Evolutionary conservation across 2,113 vertebrate species (phyloP), one percentile per base, ranked within the genome.

Genomic region (Prunella fulvescens): DNA sequence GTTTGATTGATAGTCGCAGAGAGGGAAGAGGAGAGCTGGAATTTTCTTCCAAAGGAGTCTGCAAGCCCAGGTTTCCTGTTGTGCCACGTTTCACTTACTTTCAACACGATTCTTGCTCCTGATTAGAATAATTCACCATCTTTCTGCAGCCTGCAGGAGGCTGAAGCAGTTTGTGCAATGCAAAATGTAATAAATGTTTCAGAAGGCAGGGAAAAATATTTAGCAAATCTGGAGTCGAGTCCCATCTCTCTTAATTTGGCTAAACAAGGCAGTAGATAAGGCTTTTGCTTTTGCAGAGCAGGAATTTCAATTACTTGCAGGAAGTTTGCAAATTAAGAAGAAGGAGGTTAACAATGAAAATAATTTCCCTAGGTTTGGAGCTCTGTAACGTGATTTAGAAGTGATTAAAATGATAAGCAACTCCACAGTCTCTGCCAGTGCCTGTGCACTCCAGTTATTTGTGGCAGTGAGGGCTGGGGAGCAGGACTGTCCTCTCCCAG

Each of bases 241-340:
- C 77, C 88, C 73, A 61, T 91, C 69, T 94, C 92, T 94, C 85
- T 69, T 90, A 60, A 93, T 97, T 72, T 87, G 91, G 24, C 92
- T 78, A 67, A 96, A 82, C 69, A 81, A 92, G 89, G 88, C 6
- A 0, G 69, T 19, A 88, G 95, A 94, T 95, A 91, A 95, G 71
- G 42, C 81, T 86, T 51, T 80, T 11, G 24, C 86, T 95, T 83
- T 88, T 74, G 95, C 70, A n/a, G 73, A 95, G 96, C 93, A 73
- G 83, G 91, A 81, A 84, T 95, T 96, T 74, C 94, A 97, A 84
- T 97, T 95, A 92, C 94, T 96, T 54, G 17, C 89, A 76, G 74
- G 96, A 94, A 95, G 84, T 94, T 94, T 96, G 96, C 94, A 69
- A 89, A 93, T 96, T 91, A 70, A 76, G 95, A 40, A 95, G 86